Evolutionary conservation across 1,140 invertebrate species (phyloP), one percentile per base, ranked within the genome.

Genomic region (Drosophila paulistorum): DNA sequence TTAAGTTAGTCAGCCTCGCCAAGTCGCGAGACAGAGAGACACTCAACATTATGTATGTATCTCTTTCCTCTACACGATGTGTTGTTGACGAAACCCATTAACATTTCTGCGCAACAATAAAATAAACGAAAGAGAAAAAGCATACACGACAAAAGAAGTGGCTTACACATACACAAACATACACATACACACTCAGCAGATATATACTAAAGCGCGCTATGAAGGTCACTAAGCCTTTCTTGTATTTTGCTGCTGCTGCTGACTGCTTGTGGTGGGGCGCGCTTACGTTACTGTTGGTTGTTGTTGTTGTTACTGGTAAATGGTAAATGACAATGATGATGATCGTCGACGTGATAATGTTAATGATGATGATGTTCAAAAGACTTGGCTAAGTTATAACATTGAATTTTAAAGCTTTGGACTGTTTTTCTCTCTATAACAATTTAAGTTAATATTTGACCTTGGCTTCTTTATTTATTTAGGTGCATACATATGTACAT

Each of bases 201-300:
- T 58, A 65, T 66, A 63, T 54, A 74, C 74, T 84, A 89, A 84
- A 84, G 84, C 74, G 71, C 66, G 85, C 77, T 77, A 86, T 89
- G 84, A 89, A 89, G 84, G 84, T 89, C 84, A 89, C 84, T 89
- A 89, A 89, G 84, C 81, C 84, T 89, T 89, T 89, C 84, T 89
- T 89, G 84, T 87, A 74, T 84, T 74, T 74, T 62, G 59, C 68
- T 54, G 30, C 6, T 30, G 30, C 30, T 30, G 30, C 30, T 30
- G 30, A 30, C 30, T 30, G 65, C 42, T 51, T 68, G 66, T 68
- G 66, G 66, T 78, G 69, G 65, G 65, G 57, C 71, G 62, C 62
- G 72, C 68, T 73, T 72, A 63, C 42, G 73, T 71, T 79, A 70
- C 70, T 54, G 69, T 65, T 66, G 10, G 58, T 37, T 81, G 68